These are phyloP conservation scores for Drosophila meridionalis DNA, from an alignment of 2,888 invertebrate genomes.

Conservation along the genomic window DNA sequence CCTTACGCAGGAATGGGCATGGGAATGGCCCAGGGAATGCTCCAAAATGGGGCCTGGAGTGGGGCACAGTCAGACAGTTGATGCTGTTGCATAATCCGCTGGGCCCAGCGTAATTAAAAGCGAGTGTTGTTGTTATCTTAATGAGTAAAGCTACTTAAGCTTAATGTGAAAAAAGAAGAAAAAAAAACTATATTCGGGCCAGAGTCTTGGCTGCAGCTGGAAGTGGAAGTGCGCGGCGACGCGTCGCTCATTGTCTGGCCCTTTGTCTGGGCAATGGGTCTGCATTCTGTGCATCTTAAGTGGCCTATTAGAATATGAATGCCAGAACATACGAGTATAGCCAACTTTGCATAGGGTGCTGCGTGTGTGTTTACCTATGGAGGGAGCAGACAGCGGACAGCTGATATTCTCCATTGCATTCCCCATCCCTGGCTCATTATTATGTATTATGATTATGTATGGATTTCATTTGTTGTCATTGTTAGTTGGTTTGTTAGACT, in stretches of 20 bases:
- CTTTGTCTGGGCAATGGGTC: conserved; percentile 61
- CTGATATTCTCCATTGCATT: conserved; percentile 31
- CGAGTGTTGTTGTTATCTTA: conserved; percentile 59
- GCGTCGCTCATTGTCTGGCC: conserved; percentile 42
- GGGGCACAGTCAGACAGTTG: conserved; percentile 35
- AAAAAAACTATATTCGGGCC: conserved; percentile 50
- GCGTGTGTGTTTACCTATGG: neutral
- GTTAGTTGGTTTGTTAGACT: conserved; percentile 38
- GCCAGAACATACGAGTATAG: conserved; percentile 15
- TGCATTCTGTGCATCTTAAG: conserved; percentile 67
- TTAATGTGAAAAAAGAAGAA: conserved; percentile 55
- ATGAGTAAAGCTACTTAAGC: conserved; percentile 75
- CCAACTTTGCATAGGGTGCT: neutral
- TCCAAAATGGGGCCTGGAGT: conserved; percentile 16
- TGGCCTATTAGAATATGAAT: conserved; percentile 76
- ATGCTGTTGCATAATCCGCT: conserved; percentile 48
- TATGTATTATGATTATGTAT: conserved; percentile 73
- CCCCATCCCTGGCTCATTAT: conserved; percentile 39
- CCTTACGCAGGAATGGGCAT: conserved; percentile 47
- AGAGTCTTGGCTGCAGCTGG: conserved; percentile 21
- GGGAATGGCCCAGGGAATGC: conserved; percentile 13
- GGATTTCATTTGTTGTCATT: conserved; percentile 69
- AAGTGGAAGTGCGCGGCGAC: conserved; percentile 18
- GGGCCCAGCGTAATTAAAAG: conserved; percentile 59
- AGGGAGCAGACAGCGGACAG: conserved; percentile 17